Conservation (phyloP, 2,888 invertebrate genomes). For the Seira ritae region DNA sequence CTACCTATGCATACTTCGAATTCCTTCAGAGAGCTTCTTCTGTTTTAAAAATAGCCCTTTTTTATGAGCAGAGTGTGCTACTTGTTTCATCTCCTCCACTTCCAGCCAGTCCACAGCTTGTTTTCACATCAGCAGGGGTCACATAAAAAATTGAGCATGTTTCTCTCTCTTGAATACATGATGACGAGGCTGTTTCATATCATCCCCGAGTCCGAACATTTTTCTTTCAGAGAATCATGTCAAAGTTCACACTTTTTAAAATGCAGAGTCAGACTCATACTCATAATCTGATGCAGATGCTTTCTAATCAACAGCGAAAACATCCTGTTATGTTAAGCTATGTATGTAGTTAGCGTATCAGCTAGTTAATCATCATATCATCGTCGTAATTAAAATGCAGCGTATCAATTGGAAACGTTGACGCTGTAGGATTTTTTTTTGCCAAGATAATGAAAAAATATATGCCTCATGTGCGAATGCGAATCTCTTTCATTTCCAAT, state of each 20-base stretch:
- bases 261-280: not conserved
- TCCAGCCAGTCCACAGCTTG: not conserved
- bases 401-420: too few relatives aligned
- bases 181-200: not conserved
- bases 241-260: not conserved
- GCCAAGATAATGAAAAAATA: too few relatives aligned
- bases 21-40: not conserved
- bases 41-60: slow-evolving; percentile 13
- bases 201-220: not conserved
- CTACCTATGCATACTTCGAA: not conserved
- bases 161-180: not conserved
- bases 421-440: too few relatives aligned
- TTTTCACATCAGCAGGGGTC: not conserved
- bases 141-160: not conserved
- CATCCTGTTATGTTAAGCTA: too few relatives aligned
- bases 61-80: slow-evolving; percentile 4
- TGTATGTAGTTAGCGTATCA: too few relatives aligned
- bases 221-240: not conserved
- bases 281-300: not conserved
- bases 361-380: too few relatives aligned
- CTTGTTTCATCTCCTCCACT: slow-evolving; percentile 11
- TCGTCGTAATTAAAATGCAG: too few relatives aligned
- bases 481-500: too few relatives aligned
- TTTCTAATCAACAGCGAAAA: too few relatives aligned
- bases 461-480: too few relatives aligned